phyloP scores from a whole-genome alignment of 1,140 invertebrate genomes.

The Bombyx mandarina region DNA sequence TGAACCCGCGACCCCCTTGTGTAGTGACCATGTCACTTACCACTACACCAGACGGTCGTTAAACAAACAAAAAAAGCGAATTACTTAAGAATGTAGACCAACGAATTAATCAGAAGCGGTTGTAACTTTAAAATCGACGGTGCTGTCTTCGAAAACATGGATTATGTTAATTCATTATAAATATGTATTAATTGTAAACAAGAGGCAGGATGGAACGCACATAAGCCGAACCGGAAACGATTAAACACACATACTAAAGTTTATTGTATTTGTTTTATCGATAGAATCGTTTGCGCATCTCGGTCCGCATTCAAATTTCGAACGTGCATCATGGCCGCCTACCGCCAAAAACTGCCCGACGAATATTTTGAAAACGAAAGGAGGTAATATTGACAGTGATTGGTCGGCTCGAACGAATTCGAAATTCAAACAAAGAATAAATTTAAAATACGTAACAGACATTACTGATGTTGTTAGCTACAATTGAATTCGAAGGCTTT shows the following conservation, averaged over 20 bases:
- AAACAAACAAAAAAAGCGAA: too few relatives aligned
- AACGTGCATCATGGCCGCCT: constrained; percentile 55
- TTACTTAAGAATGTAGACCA: too few relatives aligned
- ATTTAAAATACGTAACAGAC: neutral
- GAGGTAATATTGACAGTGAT: constrained; percentile 54
- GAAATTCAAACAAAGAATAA: constrained; percentile 17
- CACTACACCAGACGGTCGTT: too few relatives aligned
- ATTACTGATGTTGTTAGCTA: neutral
- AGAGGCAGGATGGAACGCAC: constrained; percentile 1
- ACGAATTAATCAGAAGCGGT: too few relatives aligned
- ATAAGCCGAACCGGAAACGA: neutral
- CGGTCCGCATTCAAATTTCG: constrained; percentile 63
- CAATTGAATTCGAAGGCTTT: neutral
- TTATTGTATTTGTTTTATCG: constrained; percentile 55
- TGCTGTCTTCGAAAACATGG: neutral
- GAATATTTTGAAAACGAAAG: constrained; percentile 25
- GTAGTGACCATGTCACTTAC: too few relatives aligned
- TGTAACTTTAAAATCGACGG: too few relatives aligned
- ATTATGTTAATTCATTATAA: constrained; percentile 2
- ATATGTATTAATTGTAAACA: neutral
- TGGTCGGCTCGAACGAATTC: constrained; percentile 24
- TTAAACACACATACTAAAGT: constrained; percentile 29
- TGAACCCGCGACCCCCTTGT: too few relatives aligned
- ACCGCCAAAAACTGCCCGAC: constrained; percentile 33
- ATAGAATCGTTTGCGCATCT: constrained; percentile 55